These are phyloP conservation scores for Diaperis boleti DNA, from an alignment of 2,888 invertebrate genomes.

Conservation along the genomic window DNA sequence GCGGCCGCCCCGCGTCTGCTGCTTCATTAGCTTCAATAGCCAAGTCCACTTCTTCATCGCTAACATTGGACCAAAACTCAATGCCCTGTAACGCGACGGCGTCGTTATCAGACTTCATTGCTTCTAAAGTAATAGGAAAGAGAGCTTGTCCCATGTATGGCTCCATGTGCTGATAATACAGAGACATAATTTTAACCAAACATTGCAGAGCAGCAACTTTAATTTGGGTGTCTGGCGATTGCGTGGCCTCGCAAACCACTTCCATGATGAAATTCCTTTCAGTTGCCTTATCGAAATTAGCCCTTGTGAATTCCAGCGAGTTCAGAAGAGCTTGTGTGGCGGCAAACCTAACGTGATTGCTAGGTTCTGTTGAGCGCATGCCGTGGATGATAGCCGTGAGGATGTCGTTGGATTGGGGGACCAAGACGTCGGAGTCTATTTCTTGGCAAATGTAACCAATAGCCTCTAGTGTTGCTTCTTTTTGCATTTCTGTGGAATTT, in stretches of 20 bases:
- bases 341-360: conserved; percentile 93
- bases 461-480: conserved; percentile 96
- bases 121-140: conserved; percentile 97
- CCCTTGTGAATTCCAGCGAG: conserved; percentile 97
- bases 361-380: conserved; percentile 94
- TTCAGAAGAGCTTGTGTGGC: conserved; percentile 97
- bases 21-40: conserved; percentile 96
- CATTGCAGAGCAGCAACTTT: conserved; percentile 96
- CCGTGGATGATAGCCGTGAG: conserved; percentile 99
- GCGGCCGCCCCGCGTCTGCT: conserved; percentile 92
- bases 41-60: conserved; percentile 98
- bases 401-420: conserved; percentile 94
- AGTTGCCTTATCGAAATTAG: conserved; percentile 97
- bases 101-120: conserved; percentile 97
- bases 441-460: conserved; percentile 99
- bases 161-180: conserved; percentile 99
- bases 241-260: conserved; percentile 97
- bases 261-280: conserved; percentile 99
- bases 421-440: conserved; percentile 93
- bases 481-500: conserved; percentile 91
- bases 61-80: conserved; percentile 99
- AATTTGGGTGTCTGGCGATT: conserved; percentile 90
- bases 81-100: conserved; percentile 98
- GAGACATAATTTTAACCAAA: conserved; percentile 95
- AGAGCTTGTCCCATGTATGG: conserved; percentile 98